Conservation (phyloP, 1,140 invertebrate genomes). For the Limonius californicus region DNA sequence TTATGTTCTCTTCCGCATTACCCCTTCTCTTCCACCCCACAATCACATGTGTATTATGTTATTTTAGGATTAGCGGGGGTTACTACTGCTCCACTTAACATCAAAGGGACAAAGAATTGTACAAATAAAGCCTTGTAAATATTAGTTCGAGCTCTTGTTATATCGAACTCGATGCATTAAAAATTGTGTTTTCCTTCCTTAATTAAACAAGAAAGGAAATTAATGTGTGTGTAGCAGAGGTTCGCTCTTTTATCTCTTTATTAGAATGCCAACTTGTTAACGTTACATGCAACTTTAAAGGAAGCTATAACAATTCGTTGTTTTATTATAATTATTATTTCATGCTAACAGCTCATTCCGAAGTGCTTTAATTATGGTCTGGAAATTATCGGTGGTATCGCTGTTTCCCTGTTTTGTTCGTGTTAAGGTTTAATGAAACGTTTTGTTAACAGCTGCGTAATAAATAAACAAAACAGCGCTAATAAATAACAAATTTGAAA, state of each 20-base stretch:
- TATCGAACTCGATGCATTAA: conserved; percentile 3
- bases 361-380: neutral
- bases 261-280: neutral
- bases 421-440: neutral
- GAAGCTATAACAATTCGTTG: neutral
- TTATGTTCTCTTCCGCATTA: conserved; percentile 13
- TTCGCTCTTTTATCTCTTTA: conserved; percentile 13
- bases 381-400: neutral
- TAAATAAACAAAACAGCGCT: no score
- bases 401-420: neutral
- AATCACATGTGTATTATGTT: conserved; percentile 25
- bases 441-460: no score
- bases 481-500: neutral
- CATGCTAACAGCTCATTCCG: no score
- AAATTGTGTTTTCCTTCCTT: conserved; percentile 4
- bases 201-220: conserved; percentile 7
- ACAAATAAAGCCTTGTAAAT: conserved; percentile 27
- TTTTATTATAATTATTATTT: neutral
- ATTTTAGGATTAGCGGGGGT: conserved; percentile 28
- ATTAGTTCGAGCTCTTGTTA: conserved; percentile 16
- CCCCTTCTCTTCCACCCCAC: neutral
- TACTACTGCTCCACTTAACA: conserved; percentile 21
- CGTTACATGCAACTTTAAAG: neutral
- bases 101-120: conserved; percentile 25
- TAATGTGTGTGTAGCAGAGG: neutral